Evolutionary conservation across 2,888 invertebrate species (phyloP).

Genomic region (Lymantria dispar): DNA sequence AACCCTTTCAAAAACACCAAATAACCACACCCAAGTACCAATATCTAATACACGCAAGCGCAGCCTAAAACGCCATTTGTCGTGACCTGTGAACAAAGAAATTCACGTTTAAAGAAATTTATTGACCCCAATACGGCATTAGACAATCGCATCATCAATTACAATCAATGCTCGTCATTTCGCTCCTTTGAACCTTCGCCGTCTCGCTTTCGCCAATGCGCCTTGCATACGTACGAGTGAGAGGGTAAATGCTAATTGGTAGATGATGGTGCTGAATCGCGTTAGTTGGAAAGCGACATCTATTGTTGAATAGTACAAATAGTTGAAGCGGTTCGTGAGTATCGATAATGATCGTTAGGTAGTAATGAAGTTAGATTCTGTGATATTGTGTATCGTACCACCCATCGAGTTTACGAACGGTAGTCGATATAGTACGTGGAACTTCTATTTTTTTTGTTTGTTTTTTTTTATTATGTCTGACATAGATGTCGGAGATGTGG

Average conservation of each 20-base stretch:
- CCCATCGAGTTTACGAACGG: slow-evolving; percentile 69
- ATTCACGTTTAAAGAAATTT: slow-evolving; percentile 63
- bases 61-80: slow-evolving; percentile 31
- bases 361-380: slow-evolving; percentile 72
- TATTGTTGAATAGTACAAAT: slow-evolving; percentile 79
- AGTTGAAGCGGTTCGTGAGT: slow-evolving; percentile 66
- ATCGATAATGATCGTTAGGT: slow-evolving; percentile 70
- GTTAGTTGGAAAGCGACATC: slow-evolving; percentile 72
- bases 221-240: slow-evolving; percentile 32
- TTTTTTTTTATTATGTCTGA: slow-evolving; percentile 52
- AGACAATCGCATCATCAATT: slow-evolving; percentile 79
- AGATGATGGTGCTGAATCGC: slow-evolving; percentile 75
- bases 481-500: slow-evolving; percentile 50
- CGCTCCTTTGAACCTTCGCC: slow-evolving; percentile 49
- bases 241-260: slow-evolving; percentile 65
- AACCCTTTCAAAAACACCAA: slow-evolving; percentile 16
- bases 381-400: slow-evolving; percentile 57
- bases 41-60: slow-evolving; percentile 20
- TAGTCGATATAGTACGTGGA: slow-evolving; percentile 52
- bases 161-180: slow-evolving; percentile 71
- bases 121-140: slow-evolving; percentile 66
- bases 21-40: slow-evolving; percentile 2
- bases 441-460: neutral
- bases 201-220: slow-evolving; percentile 37
- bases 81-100: slow-evolving; percentile 60